Evolutionary conservation across 2,113 vertebrate species (phyloP).

Genomic region (Scalopus aquaticus): DNA sequence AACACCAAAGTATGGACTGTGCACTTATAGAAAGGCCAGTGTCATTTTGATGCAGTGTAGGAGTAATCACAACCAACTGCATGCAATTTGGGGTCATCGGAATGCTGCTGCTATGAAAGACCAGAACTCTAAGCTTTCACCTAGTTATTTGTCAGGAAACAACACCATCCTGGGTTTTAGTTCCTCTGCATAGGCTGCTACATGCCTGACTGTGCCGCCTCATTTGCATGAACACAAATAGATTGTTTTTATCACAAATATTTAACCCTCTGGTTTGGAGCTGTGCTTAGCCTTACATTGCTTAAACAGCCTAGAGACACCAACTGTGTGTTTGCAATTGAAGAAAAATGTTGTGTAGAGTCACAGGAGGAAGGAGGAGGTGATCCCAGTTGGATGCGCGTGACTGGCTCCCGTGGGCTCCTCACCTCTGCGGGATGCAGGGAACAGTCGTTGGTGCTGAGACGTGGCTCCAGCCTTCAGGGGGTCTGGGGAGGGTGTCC

Average conservation of each 20-base stretch:
- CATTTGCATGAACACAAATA: background rate
- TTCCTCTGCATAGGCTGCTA: background rate
- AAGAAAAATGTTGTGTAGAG: background rate
- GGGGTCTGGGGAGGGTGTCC: background rate
- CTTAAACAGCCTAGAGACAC: background rate
- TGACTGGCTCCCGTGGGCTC: background rate
- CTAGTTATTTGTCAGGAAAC: background rate
- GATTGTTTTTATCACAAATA: conserved; percentile 33
- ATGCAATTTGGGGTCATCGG: background rate
- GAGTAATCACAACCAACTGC: background rate
- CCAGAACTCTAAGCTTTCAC: background rate
- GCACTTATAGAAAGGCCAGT: background rate
- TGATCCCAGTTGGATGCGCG: background rate
- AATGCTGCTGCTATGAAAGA: background rate
- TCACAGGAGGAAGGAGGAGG: background rate
- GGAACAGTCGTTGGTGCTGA: background rate
- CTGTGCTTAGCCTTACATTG: background rate
- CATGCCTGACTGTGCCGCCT: background rate
- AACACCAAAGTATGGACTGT: background rate
- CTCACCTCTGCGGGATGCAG: background rate
- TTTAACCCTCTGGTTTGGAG: conserved; percentile 14
- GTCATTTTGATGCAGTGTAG: background rate
- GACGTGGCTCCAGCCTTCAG: background rate
- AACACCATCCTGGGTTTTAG: background rate
- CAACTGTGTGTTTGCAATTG: conserved; percentile 9